Evolutionary conservation across 2,113 vertebrate genomes (phyloP), one percentile per base, ranked within the genome.

Genomic region (Alectura lathami): DNA sequence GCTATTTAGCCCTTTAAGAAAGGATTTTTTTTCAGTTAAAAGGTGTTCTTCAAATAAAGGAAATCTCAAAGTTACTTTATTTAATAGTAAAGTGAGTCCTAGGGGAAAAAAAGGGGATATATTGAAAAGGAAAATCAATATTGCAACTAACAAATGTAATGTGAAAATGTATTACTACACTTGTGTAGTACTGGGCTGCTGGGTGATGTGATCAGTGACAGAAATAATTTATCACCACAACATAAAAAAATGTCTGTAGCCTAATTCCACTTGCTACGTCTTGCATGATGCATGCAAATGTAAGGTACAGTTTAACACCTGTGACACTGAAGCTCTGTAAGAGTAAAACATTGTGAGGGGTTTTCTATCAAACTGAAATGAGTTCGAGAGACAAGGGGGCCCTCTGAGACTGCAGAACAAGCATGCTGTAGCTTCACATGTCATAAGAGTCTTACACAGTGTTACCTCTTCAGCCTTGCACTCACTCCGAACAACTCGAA

Each of bases 301-400:
- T 74, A 59, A 89, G 47, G 75, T 69, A 22, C 57, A 93, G 91
- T 93, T 97, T 87, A 90, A 47, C 47, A 45, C 22, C 51, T 56
- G 53, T 45, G 76, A 72, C 67, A 56, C 50, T 70, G 70, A 74
- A 94, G 75, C 78, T 93, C 74, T 95, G 34, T 77, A 78, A 67
- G 2, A 94, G 91, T 75, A 88, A 94, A 96, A 93, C 53, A 68
- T 75, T 86, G 63, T 87, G 94, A 89, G 86, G 68, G 68, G 60
- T 78, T 94, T 93, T 93, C 85, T 81, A 47, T 63, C 64, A 56
- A 86, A 83, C 47, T 68, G 77, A 63, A 95, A 91, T 60, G 79
- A 86, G 87, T 88, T 96, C 85, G 91, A 42, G 85, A 73, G 73
- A 59, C 54, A 74, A 59, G 56, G 12, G n/a, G 30, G 67, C 63